Conservation (phyloP, 2,113 vertebrate species). For the Xiphophorus maculatus region DNA sequence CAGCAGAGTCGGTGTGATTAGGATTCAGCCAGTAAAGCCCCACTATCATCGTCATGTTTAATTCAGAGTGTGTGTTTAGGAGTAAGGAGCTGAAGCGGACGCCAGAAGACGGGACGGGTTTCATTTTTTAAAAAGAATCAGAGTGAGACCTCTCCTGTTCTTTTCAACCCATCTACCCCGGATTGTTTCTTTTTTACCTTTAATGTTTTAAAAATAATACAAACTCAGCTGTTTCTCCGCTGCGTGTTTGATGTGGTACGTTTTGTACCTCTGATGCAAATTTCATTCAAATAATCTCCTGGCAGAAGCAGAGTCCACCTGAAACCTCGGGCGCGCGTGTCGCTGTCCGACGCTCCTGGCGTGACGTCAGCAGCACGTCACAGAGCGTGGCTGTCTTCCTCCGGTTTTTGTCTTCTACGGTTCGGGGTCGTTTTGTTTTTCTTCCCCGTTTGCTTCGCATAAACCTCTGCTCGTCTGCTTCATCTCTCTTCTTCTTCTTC, state of each 20-base stretch:
- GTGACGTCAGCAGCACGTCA: not conserved
- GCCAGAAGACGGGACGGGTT: slow-evolving; percentile 24
- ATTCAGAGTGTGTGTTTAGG: slow-evolving; percentile 70
- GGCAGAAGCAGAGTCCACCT: not conserved
- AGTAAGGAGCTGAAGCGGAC: slow-evolving; percentile 39
- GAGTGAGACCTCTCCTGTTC: slow-evolving; percentile 7
- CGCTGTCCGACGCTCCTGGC: not conserved
- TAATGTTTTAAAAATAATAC: not conserved
- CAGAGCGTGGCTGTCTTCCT: not conserved
- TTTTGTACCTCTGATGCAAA: slow-evolving; percentile 51
- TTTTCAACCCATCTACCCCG: not conserved
- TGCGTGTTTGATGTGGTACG: not conserved
- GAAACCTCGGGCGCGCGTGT: too few relatives aligned
- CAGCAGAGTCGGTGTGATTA: slow-evolving; percentile 74
- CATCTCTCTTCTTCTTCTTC: slow-evolving; percentile 26
- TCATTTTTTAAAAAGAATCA: slow-evolving; percentile 39
- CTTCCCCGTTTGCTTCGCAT: not conserved
- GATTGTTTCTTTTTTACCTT: not conserved
- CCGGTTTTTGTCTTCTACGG: not conserved
- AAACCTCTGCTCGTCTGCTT: slow-evolving; percentile 22
- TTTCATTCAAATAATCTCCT: slow-evolving; percentile 60
- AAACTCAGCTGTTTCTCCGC: not conserved
- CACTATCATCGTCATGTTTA: slow-evolving; percentile 79
- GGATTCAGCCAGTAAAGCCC: slow-evolving; percentile 77
- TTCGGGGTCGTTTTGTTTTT: slow-evolving; percentile 5